Evolutionary conservation across 2,797 vertebrate species (phyloP), one percentile per base, ranked within the genome.

Genomic region (Liparis tanakae): DNA sequence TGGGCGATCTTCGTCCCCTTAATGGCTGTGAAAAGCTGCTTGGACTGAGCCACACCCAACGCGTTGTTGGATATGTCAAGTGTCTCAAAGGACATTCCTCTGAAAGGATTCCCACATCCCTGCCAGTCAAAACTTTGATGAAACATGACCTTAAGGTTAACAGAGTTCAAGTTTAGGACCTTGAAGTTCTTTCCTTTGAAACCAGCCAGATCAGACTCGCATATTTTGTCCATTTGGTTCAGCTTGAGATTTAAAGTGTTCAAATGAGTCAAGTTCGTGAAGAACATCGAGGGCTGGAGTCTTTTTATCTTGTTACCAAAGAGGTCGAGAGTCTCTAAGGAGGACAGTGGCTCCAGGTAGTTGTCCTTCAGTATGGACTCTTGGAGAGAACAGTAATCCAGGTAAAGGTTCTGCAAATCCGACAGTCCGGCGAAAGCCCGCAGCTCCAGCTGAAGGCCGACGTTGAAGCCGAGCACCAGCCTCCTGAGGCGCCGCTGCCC

Each of bases 81-180:
- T 0, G 30, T 85, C 6, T 85, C 34, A 58, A 97, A 91, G 0
- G 77, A 75, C 71, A 96, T 88, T 56, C 91, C 91, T 79, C 76
- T 88, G 65, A 96, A 95, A 2, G 95, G 96, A 85, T 95, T 97
- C 72, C 84, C 85, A 72, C 96, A 97, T 20, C 68, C 78, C 37
- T 73, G 65, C 95, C 94, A 96, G 76, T 88, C 72, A 7, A 69
- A 69, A 0, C 10, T 2, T 3, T 12, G 0, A 0, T 33, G 7
- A 13, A 53, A 54, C 33, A 54, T 76, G 10, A 0, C 18, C 7
- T 82, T 87, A 2, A 96, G 79, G 0, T 0, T 0, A 56, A 90
- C 92, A 3, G 30, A 37, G 6, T 72, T 20, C 10, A 97, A 82
- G 36, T 77, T 93, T 6, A 97, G 72, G 5, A 84, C 0, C 3